Evolutionary conservation across 1,140 invertebrate genomes (phyloP).

Genomic region (Galleria mellonella): DNA sequence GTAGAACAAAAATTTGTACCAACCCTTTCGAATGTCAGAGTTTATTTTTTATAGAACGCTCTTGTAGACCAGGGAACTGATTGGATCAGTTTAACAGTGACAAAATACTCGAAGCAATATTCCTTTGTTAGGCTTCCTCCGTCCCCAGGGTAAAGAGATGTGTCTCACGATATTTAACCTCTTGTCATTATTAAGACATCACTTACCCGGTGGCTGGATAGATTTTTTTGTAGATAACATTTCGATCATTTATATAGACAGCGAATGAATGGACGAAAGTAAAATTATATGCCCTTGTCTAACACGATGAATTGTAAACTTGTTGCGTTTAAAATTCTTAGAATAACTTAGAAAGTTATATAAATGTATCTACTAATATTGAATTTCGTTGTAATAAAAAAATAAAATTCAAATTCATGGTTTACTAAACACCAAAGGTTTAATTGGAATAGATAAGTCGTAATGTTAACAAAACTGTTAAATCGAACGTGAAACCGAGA

Average conservation of each 20-base stretch:
- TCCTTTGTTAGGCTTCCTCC: constrained; percentile 57
- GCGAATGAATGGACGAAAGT: constrained; percentile 37
- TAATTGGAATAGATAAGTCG: no score
- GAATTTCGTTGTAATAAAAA: no score
- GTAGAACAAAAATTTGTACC: constrained; percentile 44
- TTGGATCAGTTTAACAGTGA: constrained; percentile 67
- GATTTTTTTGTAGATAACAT: constrained; percentile 56
- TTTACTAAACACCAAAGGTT: no score
- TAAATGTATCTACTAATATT: no score
- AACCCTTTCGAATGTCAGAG: constrained; percentile 42
- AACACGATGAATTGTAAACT: neutral
- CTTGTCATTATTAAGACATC: constrained; percentile 70
- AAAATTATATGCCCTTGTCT: neutral
- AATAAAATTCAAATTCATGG: no score
- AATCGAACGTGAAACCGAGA: constrained; percentile 23
- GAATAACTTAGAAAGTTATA: neutral
- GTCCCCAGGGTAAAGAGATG: constrained; percentile 44
- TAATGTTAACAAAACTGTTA: constrained; percentile 18
- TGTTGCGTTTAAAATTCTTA: constrained; percentile 1
- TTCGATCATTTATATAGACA: constrained; percentile 53
- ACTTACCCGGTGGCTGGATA: constrained; percentile 64
- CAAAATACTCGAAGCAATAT: constrained; percentile 58
- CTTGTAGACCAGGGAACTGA: constrained; percentile 32
- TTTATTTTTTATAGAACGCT: constrained; percentile 32
- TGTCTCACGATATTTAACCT: constrained; percentile 62